phyloP scores from a whole-genome alignment of 2,113 vertebrate genomes.

The Pseudolaguvia tuberculata region DNA sequence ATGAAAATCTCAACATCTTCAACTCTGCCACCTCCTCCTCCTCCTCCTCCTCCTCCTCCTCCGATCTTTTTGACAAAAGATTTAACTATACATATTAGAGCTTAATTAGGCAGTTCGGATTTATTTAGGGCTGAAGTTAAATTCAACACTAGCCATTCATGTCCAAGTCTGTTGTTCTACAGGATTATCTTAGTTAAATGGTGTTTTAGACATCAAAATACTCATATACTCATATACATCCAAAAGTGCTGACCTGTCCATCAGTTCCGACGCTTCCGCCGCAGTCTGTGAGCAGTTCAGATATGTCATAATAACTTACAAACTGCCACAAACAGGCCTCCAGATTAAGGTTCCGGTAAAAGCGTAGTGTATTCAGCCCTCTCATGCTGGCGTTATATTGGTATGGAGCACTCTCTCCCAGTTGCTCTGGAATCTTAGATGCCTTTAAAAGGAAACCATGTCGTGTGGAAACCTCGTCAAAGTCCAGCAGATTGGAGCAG shows the following conservation, averaged over 20 bases:
- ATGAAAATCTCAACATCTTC: too few relatives aligned
- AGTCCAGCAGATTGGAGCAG: slow-evolving; percentile 89
- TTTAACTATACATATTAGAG: too few relatives aligned
- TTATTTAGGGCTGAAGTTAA: too few relatives aligned
- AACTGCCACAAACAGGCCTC: slow-evolving; percentile 95
- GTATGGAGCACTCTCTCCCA: slow-evolving; percentile 78
- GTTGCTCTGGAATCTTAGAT: slow-evolving; percentile 69
- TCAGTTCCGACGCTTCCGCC: slow-evolving; percentile 81
- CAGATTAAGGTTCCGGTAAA: slow-evolving; percentile 87
- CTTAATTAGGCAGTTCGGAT: too few relatives aligned
- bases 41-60: too few relatives aligned
- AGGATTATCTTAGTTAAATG: neutral
- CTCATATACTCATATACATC: too few relatives aligned
- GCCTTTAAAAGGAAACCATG: slow-evolving; percentile 80
- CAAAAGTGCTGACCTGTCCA: slow-evolving; percentile 63
- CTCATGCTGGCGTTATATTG: slow-evolving; percentile 77
- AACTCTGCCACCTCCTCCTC: too few relatives aligned
- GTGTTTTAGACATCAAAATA: neutral
- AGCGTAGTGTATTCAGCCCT: slow-evolving; percentile 77
- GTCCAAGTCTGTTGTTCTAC: too few relatives aligned
- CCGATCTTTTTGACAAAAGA: too few relatives aligned
- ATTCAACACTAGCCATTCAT: too few relatives aligned
- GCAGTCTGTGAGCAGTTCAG: slow-evolving; percentile 87
- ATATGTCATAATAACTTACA: slow-evolving; percentile 88
- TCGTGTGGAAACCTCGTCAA: slow-evolving; percentile 81